A percentile compares a stretch with the other conserved stretches of the same genome.
Conservation (phyloP, 2,113 vertebrate species). For the Physeter macrocephalus region DNA sequence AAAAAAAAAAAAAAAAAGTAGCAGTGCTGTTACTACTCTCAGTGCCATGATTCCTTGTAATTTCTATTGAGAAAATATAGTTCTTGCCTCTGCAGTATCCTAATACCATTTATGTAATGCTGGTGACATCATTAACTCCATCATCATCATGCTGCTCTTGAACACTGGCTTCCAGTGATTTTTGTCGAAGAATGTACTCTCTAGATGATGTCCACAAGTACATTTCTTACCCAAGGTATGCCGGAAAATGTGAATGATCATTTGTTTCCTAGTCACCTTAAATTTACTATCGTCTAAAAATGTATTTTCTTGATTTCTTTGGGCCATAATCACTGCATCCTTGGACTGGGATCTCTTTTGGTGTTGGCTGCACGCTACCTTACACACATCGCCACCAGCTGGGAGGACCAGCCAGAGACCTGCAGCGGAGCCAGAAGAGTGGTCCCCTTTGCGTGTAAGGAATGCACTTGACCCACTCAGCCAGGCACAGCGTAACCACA, state of each 20-base stretch:
- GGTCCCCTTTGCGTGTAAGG: rapidly evolving
- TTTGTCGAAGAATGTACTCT: background rate
- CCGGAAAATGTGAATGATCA: background rate
- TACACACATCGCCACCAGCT: background rate
- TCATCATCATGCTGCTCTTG: background rate
- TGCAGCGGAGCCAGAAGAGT: background rate
- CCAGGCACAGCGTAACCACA: rapidly evolving
- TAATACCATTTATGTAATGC: background rate
- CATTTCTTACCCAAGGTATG: background rate
- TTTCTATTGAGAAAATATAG: background rate
- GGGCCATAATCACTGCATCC: background rate
- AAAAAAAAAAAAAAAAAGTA: background rate
- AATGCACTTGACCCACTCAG: background rate
- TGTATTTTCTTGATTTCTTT: background rate
- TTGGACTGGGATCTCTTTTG: background rate
- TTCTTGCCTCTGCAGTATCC: background rate
- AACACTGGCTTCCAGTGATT: background rate
- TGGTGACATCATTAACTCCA: background rate
- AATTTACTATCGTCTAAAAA: background rate
- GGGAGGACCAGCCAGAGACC: background rate
- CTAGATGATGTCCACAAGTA: background rate
- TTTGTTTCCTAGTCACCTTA: background rate
- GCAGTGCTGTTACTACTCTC: background rate
- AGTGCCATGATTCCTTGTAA: background rate
- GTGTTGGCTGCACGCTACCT: background rate